These are phyloP conservation scores for Drosophila athabasca DNA, from an alignment of 1,140 invertebrate genomes.

Conservation along the genomic window DNA sequence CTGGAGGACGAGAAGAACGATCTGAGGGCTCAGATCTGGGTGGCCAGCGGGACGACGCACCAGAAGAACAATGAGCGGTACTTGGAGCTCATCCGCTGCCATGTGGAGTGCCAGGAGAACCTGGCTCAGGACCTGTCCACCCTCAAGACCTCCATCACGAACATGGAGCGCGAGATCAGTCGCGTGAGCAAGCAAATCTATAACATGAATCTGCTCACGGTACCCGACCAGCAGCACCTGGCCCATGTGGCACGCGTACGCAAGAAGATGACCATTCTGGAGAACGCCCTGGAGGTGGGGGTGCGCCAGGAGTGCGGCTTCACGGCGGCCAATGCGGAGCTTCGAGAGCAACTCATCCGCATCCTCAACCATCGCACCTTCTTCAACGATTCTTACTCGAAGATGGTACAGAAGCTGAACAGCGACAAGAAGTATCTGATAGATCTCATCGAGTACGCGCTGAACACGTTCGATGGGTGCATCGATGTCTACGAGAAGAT, in stretches of 20 bases:
- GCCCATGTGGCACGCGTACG: conserved; percentile 50
- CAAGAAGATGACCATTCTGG: conserved; percentile 65
- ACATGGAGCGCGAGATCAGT: conserved; percentile 69
- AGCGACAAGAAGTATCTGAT: conserved; percentile 76
- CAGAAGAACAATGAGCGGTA: conserved; percentile 44
- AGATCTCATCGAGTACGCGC: conserved; percentile 70
- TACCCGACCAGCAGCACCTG: conserved; percentile 68
- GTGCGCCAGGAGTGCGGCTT: conserved; percentile 70
- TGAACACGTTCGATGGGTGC: conserved; percentile 69
- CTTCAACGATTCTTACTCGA: conserved; percentile 68
- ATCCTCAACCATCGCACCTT: conserved; percentile 70
- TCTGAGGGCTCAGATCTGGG: conserved; percentile 76
- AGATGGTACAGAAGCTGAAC: conserved; percentile 74
- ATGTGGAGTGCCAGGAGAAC: conserved; percentile 73
- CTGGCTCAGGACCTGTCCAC: conserved; percentile 56
- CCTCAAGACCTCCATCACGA: conserved; percentile 61
- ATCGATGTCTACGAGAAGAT: conserved; percentile 74
- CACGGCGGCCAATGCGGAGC: conserved; percentile 61
- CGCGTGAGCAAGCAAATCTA: conserved; percentile 68
- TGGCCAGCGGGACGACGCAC: conserved; percentile 67
- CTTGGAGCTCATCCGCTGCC: conserved; percentile 59
- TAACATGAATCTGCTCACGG: conserved; percentile 59
- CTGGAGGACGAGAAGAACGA: conserved; percentile 73
- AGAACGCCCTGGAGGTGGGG: conserved; percentile 68
- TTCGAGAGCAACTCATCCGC: conserved; percentile 64